Conservation (phyloP, 2,888 invertebrate species). For the Sphecodes monilicornis region DNA sequence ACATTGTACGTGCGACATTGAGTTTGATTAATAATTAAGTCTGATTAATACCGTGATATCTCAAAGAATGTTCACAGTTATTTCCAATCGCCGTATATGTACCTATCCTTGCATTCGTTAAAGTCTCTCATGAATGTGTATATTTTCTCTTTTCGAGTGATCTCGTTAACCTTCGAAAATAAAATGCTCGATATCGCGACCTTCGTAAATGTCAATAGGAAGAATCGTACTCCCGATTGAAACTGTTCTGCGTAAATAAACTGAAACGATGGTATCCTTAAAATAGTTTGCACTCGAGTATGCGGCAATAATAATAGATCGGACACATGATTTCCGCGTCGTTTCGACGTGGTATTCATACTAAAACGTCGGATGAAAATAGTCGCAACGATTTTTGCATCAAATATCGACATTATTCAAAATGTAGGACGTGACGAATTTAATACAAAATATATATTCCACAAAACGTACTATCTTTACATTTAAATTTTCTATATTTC, state of each 20-base stretch:
- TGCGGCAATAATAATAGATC: not conserved
- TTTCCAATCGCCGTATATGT: not conserved
- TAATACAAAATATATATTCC: too few relatives aligned
- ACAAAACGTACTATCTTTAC: too few relatives aligned
- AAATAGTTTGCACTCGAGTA: not conserved
- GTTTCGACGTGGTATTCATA: not conserved
- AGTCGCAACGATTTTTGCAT: not conserved
- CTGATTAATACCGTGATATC: not conserved
- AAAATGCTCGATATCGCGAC: not conserved
- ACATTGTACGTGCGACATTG: not conserved
- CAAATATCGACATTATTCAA: too few relatives aligned
- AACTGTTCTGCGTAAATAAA: not conserved
- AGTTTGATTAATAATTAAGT: too few relatives aligned
- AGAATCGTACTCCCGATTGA: not conserved
- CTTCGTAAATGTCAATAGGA: not conserved
- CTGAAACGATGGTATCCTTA: not conserved
- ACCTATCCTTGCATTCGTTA: too few relatives aligned
- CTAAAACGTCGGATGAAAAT: not conserved
- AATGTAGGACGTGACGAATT: not conserved
- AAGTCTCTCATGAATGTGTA: not conserved
- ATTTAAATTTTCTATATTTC: too few relatives aligned
- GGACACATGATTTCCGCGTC: not conserved
- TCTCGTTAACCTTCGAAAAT: not conserved
- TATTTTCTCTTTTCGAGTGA: not conserved
- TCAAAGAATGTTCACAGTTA: not conserved